Base-by-base conservation (phyloP, 2,888 invertebrate species). In the Anodontia alba region DNA sequence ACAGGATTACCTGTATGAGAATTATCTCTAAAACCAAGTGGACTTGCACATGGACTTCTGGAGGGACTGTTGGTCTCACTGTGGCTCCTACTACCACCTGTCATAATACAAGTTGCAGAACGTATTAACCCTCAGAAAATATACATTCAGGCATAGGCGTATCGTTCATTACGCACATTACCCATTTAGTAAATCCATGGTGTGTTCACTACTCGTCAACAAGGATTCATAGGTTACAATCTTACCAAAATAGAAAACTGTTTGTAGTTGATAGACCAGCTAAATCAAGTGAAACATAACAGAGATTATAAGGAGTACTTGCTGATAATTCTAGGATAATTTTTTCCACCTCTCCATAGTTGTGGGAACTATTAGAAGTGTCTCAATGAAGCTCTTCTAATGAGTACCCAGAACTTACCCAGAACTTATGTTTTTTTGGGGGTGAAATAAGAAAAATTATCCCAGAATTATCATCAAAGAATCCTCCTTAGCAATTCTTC, bases 61-160 rank as follows among this genome's bases (percentile, higher is more conserved):
- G 86, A 88, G 15, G 91, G 91, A 83, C 90, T 91, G 80, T 87
- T 89, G 1, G 88, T 80, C 73, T 88, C 91, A 89, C 93, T 92
- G 79, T 83, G 89, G 68, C 83, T 90, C 77, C 88, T 87, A 78
- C 88, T 89, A 46, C 75, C 80, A 69, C 85, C 89, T 84, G 49
- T 12, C 67, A 67, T n/a, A 31, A 42, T n/a, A 67, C n/a, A 31
- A 67, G 7, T 20, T 46, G 46, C 17, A 46, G 5, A 20, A 46
- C 46, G 17, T 38, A 38, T n/a, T n/a, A 38, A 38, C 38, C 38
- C 38, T 38, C 12, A 12, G 38, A n/a, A n/a, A n/a, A n/a, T n/a
- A n/a, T n/a, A n/a, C n/a, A n/a, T n/a, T n/a, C n/a, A n/a, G n/a
- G n/a, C n/a, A n/a, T n/a, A n/a, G n/a, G n/a, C n/a, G n/a, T n/a